Evolutionary conservation across 2,888 invertebrate species (phyloP), one percentile per base, ranked within the genome.

Genomic region (Parascotia fuliginaria): DNA sequence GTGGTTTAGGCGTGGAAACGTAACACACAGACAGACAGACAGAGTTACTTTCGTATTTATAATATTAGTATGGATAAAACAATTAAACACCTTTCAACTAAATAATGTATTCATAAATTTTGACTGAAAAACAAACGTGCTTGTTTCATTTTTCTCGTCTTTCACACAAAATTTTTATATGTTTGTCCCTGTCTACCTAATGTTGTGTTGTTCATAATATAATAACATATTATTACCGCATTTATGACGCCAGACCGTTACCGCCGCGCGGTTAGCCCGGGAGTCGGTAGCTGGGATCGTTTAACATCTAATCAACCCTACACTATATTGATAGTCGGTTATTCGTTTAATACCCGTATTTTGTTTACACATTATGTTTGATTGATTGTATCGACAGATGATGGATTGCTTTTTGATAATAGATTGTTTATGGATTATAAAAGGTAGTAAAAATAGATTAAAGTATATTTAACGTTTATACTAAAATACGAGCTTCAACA

Each of bases 191-290:
- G 12, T 42, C 15, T 14, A 9, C 28, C 40, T 22, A 29, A 46
- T n/a, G n/a, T n/a, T n/a, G 36, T 39, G 44, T 51, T 42, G 46
- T 43, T 60, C 51, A 36, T 48, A 65, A 61, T 55, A 36, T 65
- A 53, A 36, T 48, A 65, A 61, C 58, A 36, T 65, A 53, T 58
- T n/a, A 68, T 65, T 65, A 65, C 34, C 0, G 40, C 14, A 38
- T 42, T 32, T 24, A n/a, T 15, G 39, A 29, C 28, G 45, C 31
- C 19, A 16, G 28, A 13, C 19, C 15, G 42, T 5, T 19, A n/a
- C n/a, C n/a, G n/a, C n/a, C 19, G 19, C 19, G 19, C 19, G 38
- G 39, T 43, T 14, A 44, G 28, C 9, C 43, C 50, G 42, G 62
- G 69, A 65, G 65, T 59, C 39, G 34, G 54, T 29, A 45, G 15